Evolutionary conservation across 2,113 vertebrate species (phyloP), one percentile per base, ranked within the genome.

Genomic region (Acanthisitta chloris): DNA sequence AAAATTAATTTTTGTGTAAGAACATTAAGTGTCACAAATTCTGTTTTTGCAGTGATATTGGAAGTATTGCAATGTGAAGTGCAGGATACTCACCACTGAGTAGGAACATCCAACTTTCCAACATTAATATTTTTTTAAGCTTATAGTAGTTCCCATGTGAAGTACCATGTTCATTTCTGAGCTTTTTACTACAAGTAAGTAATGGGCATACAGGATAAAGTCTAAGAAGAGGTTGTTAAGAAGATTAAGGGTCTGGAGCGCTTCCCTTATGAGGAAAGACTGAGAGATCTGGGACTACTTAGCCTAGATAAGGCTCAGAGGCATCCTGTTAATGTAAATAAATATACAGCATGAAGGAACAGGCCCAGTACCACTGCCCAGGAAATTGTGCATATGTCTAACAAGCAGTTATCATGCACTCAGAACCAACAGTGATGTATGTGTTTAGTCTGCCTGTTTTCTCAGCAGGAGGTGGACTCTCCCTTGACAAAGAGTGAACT

Each of bases 141-240:
- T 61, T 59, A 14, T 4, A 49, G 4, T 38, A 36, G 15, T 25
- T 77, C 10, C 38, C 31, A 61, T 8, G 12, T 69, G n/a, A 81
- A 61, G 40, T 69, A 7, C 9, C 14, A 4, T 23, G 12, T 19
- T 77, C 12, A 10, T 8, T 73, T 84, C n/a, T 51, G 11, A 28
- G 40, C 14, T 61, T 17, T 19, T 58, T 9, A 9, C 8, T 42
- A 11, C 14, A 58, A 54, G 51, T 43, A 28, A 64, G 17, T 79
- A 8, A 36, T 5, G 3, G 19, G 33, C 0, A 0, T 59, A 29
- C 8, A 28, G 19, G 43, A 49, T 3, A n/a, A 5, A 58, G 52
- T n/a, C 28, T 33, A 45, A 11, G 45, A 40, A 90, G 8, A 7
- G 11, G 1, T 3, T 34, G 26, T 66, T 36, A 54, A 78, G 36